phyloP scores from a whole-genome alignment of 2,888 invertebrate genomes.

The Toxonevra muliebris region DNA sequence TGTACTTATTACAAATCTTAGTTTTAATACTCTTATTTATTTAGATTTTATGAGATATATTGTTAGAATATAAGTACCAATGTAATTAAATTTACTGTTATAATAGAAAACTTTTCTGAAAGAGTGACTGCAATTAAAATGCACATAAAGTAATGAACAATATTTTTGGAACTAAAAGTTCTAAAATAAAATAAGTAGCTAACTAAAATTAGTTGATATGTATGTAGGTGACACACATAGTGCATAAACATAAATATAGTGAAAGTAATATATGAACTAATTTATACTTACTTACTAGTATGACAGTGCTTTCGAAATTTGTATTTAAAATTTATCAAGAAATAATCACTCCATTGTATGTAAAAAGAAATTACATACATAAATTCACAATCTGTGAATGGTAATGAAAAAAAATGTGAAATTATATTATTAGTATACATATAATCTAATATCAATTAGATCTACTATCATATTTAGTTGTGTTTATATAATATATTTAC shows the following conservation, averaged over 20 bases:
- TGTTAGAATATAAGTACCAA: conserved; percentile 17
- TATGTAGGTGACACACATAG: too few relatives aligned
- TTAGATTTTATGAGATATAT: conserved; percentile 26
- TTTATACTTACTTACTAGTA: too few relatives aligned
- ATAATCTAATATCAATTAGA: too few relatives aligned
- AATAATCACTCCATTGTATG: conserved; percentile 19
- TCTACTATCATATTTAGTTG: too few relatives aligned
- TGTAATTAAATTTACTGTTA: conserved; percentile 28
- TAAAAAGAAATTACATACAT: background rate
- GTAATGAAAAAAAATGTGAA: conserved; percentile 9
- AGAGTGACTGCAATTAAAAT: background rate
- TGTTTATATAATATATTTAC: too few relatives aligned
- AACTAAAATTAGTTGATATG: background rate
- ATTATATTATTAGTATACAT: background rate
- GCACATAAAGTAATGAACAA: conserved; percentile 29
- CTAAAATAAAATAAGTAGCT: conserved; percentile 9
- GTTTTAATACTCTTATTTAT: conserved; percentile 8
- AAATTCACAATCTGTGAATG: conserved; percentile 19
- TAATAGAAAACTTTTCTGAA: background rate
- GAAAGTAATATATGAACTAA: too few relatives aligned
- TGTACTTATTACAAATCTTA: conserved; percentile 22
- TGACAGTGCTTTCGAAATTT: too few relatives aligned
- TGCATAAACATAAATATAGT: too few relatives aligned
- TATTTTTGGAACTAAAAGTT: background rate
- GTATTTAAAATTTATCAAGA: background rate